Base-by-base conservation (phyloP, 2,113 vertebrate species). In the Entelurus aequoreus region DNA sequence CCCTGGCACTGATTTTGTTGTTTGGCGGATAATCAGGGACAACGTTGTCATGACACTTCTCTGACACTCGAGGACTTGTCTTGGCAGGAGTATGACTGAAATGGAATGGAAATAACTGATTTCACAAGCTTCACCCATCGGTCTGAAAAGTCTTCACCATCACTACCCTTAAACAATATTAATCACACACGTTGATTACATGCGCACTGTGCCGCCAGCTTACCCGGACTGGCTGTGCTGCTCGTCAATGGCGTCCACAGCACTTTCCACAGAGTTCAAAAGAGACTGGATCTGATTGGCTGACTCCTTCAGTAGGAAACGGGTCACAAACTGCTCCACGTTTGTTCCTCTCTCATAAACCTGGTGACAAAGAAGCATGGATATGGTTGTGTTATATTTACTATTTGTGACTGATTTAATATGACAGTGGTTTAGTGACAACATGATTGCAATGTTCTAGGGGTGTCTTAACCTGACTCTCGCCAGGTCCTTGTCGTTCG, bases 231-330 rank as follows among this genome's bases (percentile, higher is more conserved):
- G 94, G 88, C 89, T 91, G 86, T 93, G 95, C 81, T 99, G 97
- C 71, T 99, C 94, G 0, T 99, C 96, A 0, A 98, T 98, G 52
- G 94, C 97, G 9, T 97, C 97, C 78, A 98, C 95, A 0, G 97
- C 96, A 0, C 96, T 98, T 83, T 99, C 96, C 86, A 98, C 96
- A 0, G 96, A 99, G 87, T 86, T 97, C 65, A 99, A 92, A 69
- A 99, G 92, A 0, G 96, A 98, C 89, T 97, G 95, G 69, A 96
- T 95, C 90, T 99, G 96, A 90, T 88, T 98, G 28, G 96, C 94
- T 0, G 95, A 96, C 84, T 98, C 95, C 88, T 98, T 98, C 88
- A 97, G 88, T 68, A 98, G 90, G 86, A 98, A 99, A 48, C 95
- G 95, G 0, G 96, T 96, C 80, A 98, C 96, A 48, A 99, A 99